Percentiles rank a stretch among this genome's conserved stretches.
phyloP scores from a whole-genome alignment of 2,113 vertebrate species.

The Dromaius novaehollandiae region DNA sequence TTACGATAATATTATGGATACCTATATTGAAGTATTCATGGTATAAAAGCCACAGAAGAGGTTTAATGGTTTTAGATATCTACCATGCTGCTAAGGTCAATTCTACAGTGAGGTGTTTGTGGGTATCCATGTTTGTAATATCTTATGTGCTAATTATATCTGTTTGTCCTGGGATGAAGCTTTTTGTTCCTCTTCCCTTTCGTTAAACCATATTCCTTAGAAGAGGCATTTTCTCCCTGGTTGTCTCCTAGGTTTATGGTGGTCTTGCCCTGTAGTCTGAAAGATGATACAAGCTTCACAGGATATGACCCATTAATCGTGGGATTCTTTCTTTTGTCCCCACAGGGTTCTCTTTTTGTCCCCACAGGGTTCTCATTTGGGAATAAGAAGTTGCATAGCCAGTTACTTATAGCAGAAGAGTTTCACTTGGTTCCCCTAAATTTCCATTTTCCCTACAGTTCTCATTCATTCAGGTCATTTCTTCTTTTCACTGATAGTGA shows the following conservation, averaged over 20 bases:
- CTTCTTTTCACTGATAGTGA: background rate
- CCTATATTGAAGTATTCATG: background rate
- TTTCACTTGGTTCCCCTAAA: background rate
- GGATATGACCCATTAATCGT: background rate
- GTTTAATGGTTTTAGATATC: background rate
- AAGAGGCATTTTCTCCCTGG: background rate
- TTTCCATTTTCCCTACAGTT: background rate
- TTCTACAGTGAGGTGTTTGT: background rate
- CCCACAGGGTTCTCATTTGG: background rate
- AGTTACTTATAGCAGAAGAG: background rate
- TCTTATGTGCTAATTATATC: background rate
- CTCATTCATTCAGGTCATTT: background rate
- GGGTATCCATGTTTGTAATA: background rate
- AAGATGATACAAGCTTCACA: background rate
- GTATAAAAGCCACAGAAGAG: background rate
- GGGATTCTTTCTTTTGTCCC: background rate
- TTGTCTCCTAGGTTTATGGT: background rate
- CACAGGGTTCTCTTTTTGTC: background rate
- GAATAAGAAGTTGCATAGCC: background rate
- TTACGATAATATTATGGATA: background rate
- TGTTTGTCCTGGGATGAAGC: background rate
- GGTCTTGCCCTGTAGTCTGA: background rate
- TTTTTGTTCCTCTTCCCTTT: background rate
- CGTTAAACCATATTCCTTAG: background rate
- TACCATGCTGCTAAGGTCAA: background rate